Conservation (phyloP, 2,888 invertebrate species). For the Epistrophe eligans region DNA sequence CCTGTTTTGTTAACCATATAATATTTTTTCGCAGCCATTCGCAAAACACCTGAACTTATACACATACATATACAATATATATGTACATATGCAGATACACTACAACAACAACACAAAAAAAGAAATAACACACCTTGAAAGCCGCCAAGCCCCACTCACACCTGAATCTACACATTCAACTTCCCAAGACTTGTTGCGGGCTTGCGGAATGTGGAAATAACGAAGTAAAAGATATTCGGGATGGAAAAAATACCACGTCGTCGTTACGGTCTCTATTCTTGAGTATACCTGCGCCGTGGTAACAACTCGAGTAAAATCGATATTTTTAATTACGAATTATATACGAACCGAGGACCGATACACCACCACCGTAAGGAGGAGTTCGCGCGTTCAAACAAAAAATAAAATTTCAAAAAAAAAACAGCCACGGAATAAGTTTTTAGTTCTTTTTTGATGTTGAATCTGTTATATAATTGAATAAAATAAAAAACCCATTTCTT, state of each 20-base stretch:
- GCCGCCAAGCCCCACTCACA: constrained; percentile 45
- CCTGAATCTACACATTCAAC: constrained; percentile 29
- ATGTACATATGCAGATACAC: not conserved
- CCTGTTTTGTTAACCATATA: constrained; percentile 45
- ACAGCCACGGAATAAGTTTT: constrained; percentile 28
- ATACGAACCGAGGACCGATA: not conserved
- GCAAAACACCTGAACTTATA: constrained; percentile 62
- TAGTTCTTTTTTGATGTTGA: not conserved
- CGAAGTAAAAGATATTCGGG: constrained; percentile 63
- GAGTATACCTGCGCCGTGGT: constrained; percentile 76
- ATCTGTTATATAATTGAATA: not conserved
- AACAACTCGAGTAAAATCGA: constrained; percentile 65
- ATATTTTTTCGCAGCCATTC: constrained; percentile 60
- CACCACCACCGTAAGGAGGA: constrained; percentile 38
- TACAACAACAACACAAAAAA: not conserved
- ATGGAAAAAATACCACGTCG: constrained; percentile 73
- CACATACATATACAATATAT: constrained; percentile 9
- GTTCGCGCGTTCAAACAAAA: constrained; percentile 57
- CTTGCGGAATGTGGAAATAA: constrained; percentile 73
- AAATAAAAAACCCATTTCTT: not conserved
- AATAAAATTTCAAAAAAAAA: too few relatives aligned
- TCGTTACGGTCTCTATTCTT: constrained; percentile 74
- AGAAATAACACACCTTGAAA: constrained; percentile 23
- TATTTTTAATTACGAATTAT: not conserved
- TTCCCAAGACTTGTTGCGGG: constrained; percentile 67